phyloP scores from a whole-genome alignment of 2,797 vertebrate genomes.

The Poecilia gillii region DNA sequence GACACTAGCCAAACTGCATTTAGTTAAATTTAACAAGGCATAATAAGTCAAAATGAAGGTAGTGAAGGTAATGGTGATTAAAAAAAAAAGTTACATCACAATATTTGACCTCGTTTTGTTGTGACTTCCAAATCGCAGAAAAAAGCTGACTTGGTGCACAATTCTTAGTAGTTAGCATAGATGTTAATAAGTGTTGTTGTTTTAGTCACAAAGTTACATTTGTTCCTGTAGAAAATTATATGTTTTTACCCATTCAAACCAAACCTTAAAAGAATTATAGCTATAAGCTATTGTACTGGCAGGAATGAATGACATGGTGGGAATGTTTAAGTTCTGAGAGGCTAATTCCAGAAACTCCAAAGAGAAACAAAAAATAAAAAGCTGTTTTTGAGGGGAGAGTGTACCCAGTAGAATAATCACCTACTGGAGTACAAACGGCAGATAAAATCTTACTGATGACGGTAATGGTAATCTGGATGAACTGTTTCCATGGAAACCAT shows the following conservation, averaged over 20 bases:
- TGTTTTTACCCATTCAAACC: background rate
- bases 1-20: background rate
- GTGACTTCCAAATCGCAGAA: too few species aligned
- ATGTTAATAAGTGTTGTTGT: background rate
- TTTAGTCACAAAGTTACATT: background rate
- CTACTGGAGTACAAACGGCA: background rate
- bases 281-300: background rate
- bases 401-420: background rate
- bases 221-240: too few species aligned
- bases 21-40: background rate
- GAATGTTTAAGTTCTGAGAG: background rate
- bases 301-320: background rate
- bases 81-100: too few species aligned
- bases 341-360: background rate
- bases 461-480: background rate
- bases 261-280: background rate
- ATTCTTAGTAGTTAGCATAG: too few species aligned
- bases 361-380: background rate
- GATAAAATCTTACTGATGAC: background rate
- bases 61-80: background rate
- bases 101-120: too few species aligned
- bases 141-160: too few species aligned
- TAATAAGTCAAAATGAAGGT: background rate
- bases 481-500: background rate
- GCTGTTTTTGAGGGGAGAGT: background rate